Evolutionary conservation across 2,888 invertebrate species (phyloP).

Genomic region (Teinopalpus imperialis): DNA sequence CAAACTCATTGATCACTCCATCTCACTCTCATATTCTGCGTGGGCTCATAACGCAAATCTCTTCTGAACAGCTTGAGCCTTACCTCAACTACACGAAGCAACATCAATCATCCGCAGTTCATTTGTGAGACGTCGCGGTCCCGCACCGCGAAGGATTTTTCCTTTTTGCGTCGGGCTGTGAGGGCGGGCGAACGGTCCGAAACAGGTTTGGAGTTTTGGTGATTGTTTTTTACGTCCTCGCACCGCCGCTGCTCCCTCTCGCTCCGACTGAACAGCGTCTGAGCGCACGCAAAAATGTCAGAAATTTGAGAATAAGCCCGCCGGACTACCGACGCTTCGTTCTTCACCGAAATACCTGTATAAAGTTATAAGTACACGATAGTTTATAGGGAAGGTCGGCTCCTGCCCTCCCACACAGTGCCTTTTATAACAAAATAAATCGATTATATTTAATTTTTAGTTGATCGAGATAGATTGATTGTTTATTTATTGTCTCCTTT

Average conservation of each 20-base stretch:
- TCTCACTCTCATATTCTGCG: conserved; percentile 27
- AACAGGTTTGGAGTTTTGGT: conserved; percentile 74
- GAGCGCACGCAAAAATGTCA: conserved; percentile 56
- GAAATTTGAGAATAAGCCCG: conserved; percentile 53
- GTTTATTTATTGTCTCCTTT: conserved; percentile 80
- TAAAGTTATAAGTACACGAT: conserved; percentile 52
- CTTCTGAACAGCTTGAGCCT: background rate
- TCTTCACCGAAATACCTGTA: conserved; percentile 49
- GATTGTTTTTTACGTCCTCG: conserved; percentile 72
- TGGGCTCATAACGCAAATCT: conserved; percentile 33
- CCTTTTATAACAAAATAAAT: conserved; percentile 75
- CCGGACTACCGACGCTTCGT: conserved; percentile 62
- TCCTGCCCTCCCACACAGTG: conserved; percentile 56
- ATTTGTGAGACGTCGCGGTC: conserved; percentile 51
- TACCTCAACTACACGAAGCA: conserved; percentile 30
- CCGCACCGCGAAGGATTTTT: conserved; percentile 54
- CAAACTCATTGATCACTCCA: conserved; percentile 27
- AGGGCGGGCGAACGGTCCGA: conserved; percentile 60
- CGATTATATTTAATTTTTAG: conserved; percentile 79
- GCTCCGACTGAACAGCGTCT: conserved; percentile 49
- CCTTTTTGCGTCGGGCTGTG: conserved; percentile 67
- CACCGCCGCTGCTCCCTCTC: conserved; percentile 48
- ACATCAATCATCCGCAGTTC: conserved; percentile 53
- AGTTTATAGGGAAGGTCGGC: conserved; percentile 41
- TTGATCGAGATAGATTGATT: conserved; percentile 79